phyloP scores from a whole-genome alignment of 2,888 invertebrate species.

The Hartigia nigra region DNA sequence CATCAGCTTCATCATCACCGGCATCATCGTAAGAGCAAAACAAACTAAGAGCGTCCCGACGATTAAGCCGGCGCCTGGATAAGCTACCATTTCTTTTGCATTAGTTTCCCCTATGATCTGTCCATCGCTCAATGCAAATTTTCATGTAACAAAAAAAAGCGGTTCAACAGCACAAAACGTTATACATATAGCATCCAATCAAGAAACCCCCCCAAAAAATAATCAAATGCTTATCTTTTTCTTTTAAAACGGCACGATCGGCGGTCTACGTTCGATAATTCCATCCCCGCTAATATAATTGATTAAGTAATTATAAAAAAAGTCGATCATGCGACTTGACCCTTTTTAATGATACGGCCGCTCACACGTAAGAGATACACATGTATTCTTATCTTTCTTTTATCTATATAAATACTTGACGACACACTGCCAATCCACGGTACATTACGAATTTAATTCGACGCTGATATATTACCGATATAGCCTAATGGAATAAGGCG shows the following conservation, averaged over 20 bases:
- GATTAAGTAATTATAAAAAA: neutral
- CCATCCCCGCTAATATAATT: neutral
- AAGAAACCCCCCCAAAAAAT: neutral
- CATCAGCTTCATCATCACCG: constrained; percentile 58
- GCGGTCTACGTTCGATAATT: neutral
- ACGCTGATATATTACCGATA: neutral
- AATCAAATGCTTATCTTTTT: neutral
- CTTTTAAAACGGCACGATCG: neutral
- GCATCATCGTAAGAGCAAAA: constrained; percentile 63
- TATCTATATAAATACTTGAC: neutral
- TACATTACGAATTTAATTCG: constrained; percentile 57
- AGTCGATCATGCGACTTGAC: neutral
- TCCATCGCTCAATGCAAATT: neutral
- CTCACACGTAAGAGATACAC: neutral
- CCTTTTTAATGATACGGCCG: neutral
- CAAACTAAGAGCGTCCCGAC: constrained; percentile 45
- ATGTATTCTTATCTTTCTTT: neutral
- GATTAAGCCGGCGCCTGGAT: neutral
- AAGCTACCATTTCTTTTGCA: neutral
- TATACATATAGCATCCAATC: neutral
- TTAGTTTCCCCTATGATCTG: neutral
- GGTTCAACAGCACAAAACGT: neutral
- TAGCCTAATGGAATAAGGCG: neutral
- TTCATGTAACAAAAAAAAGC: neutral
- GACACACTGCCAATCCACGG: constrained; percentile 56